Percentiles rank a stretch among this genome's conserved stretches.
Conservation (phyloP, 2,113 vertebrate genomes). For the Mobula hypostoma region DNA sequence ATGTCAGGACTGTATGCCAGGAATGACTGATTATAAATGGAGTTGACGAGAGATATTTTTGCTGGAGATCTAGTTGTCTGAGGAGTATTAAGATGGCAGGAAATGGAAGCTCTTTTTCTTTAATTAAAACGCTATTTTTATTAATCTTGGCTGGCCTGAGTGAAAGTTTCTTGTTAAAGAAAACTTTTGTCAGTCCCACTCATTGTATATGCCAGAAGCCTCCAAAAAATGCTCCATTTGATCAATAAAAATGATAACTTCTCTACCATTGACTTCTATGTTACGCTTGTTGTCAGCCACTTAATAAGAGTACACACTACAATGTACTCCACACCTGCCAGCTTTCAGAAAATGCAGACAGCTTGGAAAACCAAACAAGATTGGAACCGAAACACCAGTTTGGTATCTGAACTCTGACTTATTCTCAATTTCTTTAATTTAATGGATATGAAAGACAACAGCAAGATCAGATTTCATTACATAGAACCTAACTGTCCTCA, state of each 20-base stretch:
- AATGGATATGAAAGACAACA: no score
- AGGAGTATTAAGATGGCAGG: constrained; percentile 14
- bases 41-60: background rate
- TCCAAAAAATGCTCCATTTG: background rate
- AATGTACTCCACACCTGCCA: background rate
- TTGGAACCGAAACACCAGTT: background rate
- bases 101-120: background rate
- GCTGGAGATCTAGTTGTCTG: background rate
- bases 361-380: background rate
- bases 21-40: background rate
- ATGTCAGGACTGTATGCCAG: constrained; percentile 9
- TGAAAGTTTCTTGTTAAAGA: background rate
- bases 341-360: background rate
- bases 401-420: background rate
- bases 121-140: no score
- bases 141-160: no score
- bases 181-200: background rate
- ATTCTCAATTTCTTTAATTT: no score
- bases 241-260: background rate
- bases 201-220: background rate
- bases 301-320: background rate
- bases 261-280: background rate
- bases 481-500: no score
- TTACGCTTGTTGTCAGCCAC: background rate
- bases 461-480: no score